Evolutionary conservation across 2,113 vertebrate genomes (phyloP).

Genomic region (Cariama cristata): DNA sequence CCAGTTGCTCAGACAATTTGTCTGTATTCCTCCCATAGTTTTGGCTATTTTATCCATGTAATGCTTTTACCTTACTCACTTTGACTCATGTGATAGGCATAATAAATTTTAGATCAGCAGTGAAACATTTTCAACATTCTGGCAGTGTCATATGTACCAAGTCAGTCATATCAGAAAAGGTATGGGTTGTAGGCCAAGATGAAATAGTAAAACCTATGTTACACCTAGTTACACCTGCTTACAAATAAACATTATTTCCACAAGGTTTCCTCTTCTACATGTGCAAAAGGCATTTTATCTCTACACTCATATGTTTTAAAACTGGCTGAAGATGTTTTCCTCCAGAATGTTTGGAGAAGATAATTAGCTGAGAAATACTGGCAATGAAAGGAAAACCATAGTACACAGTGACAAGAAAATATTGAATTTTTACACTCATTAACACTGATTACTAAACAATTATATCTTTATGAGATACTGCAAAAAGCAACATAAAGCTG

Average conservation of each 20-base stretch:
- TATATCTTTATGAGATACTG: background rate
- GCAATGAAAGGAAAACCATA: background rate
- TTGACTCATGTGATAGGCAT: background rate
- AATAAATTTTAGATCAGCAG: background rate
- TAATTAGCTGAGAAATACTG: background rate
- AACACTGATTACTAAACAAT: background rate
- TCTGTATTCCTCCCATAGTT: background rate
- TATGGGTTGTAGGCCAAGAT: background rate
- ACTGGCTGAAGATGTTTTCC: background rate
- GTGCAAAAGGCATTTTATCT: background rate
- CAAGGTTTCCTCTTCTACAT: background rate
- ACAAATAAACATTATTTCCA: background rate
- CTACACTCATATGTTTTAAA: background rate
- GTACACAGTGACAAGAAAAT: background rate
- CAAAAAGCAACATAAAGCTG: background rate
- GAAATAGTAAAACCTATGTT: background rate
- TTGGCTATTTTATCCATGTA: background rate
- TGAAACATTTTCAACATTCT: background rate
- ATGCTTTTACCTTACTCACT: background rate
- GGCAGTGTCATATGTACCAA: fast-evolving
- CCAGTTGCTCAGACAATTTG: too few species aligned
- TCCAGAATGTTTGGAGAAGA: background rate
- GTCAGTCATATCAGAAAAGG: fast-evolving
- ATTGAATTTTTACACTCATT: background rate
- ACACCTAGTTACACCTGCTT: background rate